These are phyloP conservation scores for Pristis pectinata DNA, from an alignment of 2,797 vertebrate species.

Conservation along the genomic window DNA sequence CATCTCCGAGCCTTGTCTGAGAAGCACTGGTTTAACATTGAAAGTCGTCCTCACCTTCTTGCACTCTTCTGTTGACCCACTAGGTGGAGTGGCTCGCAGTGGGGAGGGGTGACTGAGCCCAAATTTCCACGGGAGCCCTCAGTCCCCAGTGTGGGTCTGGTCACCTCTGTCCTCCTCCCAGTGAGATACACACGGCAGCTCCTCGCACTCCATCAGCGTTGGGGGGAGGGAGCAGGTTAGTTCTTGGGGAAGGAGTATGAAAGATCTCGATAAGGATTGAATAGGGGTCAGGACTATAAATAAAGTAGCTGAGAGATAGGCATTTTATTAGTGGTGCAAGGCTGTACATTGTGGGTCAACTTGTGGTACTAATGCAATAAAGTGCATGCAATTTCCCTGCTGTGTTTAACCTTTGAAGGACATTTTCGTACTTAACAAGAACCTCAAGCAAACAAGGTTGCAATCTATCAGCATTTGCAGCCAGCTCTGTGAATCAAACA, in stretches of 20 bases:
- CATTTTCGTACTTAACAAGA: background rate
- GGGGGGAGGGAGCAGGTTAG: background rate
- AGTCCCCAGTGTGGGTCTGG: too few relatives aligned
- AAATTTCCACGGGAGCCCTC: too few relatives aligned
- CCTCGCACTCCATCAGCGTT: background rate
- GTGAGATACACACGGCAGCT: too few relatives aligned
- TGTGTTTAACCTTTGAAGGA: slow-evolving; percentile 34
- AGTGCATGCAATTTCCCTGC: background rate
- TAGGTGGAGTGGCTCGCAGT: background rate
- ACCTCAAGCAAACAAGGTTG: background rate
- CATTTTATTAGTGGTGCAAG: background rate
- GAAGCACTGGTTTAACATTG: background rate
- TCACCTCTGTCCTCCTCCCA: too few relatives aligned
- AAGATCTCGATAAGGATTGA: background rate
- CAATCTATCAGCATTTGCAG: background rate
- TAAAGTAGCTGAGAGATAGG: background rate
- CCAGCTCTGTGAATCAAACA: background rate
- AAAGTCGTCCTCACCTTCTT: background rate
- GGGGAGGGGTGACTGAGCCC: background rate
- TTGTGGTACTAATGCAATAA: background rate
- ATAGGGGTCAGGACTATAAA: background rate
- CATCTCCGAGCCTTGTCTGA: background rate
- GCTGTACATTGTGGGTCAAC: background rate
- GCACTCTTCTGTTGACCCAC: background rate
- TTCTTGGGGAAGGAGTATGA: background rate